phyloP scores from a whole-genome alignment of 2,113 vertebrate species.

The Catharus minimus region DNA sequence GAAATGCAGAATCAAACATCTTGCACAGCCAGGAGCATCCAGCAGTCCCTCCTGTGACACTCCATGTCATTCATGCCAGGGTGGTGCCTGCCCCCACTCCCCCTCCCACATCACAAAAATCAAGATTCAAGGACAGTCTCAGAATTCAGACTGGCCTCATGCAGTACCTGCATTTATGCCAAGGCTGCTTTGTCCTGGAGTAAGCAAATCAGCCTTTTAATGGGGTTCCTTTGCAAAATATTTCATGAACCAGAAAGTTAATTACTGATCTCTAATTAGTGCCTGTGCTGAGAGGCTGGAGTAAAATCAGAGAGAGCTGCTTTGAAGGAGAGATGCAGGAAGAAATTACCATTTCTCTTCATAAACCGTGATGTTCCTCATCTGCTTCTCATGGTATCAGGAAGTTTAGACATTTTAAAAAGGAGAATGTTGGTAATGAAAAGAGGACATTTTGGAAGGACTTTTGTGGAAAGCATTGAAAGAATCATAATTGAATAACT shows the following conservation, averaged over 20 bases:
- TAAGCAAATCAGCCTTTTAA: conserved; percentile 65
- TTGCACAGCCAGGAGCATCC: background rate
- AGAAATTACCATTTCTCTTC: background rate
- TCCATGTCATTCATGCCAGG: fast-evolving
- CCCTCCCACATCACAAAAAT: background rate
- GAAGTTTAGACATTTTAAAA: background rate
- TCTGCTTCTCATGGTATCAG: background rate
- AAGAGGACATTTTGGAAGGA: background rate
- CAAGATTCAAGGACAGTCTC: background rate
- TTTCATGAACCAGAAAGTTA: conserved; percentile 75
- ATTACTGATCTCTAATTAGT: conserved; percentile 74
- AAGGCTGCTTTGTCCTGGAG: conserved; percentile 23
- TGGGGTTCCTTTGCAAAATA: conserved; percentile 65
- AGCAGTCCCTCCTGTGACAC: background rate
- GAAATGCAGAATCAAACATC: background rate
- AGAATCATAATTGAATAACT: background rate
- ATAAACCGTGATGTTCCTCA: background rate
- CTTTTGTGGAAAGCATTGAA: background rate
- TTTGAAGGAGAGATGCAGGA: conserved; percentile 23
- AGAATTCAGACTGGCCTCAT: background rate
- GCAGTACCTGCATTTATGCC: background rate
- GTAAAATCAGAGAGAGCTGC: conserved; percentile 12
- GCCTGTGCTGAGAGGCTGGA: conserved; percentile 57
- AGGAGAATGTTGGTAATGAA: background rate
- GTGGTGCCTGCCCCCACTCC: background rate